phyloP scores from a whole-genome alignment of 2,797 vertebrate species.

The Enteromius thamalakanensis region DNA sequence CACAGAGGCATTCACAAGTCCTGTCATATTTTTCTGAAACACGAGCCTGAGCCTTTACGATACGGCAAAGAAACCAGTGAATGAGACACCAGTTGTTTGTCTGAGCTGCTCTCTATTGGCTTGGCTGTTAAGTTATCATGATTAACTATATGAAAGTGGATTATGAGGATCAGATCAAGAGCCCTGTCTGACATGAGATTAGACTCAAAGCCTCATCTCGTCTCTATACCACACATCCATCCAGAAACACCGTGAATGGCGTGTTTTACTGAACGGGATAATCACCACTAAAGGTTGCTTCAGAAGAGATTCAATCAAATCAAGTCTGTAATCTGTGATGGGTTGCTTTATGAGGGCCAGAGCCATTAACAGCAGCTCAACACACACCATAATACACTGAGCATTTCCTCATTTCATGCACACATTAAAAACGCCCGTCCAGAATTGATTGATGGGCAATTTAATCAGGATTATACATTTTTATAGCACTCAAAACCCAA shows the following conservation, averaged over 20 bases:
- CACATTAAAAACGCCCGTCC: neutral
- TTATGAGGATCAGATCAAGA: conserved; percentile 68
- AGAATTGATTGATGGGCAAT: neutral
- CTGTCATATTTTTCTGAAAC: neutral
- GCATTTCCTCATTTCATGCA: neutral
- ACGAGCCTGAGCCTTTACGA: neutral
- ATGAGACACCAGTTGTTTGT: neutral
- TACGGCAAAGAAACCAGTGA: neutral
- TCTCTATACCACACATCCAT: conserved; percentile 44
- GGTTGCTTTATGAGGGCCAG: neutral
- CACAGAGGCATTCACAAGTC: neutral
- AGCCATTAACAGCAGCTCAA: neutral
- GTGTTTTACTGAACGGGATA: neutral
- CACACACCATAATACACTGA: neutral
- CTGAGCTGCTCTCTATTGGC: conserved; percentile 31
- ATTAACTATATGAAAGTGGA: conserved; percentile 70
- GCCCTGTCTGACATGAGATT: conserved; percentile 67
- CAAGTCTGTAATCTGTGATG: conserved; percentile 8
- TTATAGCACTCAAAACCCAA: neutral
- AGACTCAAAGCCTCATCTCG: conserved; percentile 69
- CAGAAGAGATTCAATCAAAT: conserved; percentile 2
- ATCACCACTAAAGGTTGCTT: neutral
- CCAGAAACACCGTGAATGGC: neutral
- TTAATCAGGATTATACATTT: neutral
- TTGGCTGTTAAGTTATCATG: conserved; percentile 56